A percentile compares a stretch with the other conserved stretches of the same genome.
Conservation (phyloP, 2,797 vertebrate genomes). For the Eulemur albifrons region DNA sequence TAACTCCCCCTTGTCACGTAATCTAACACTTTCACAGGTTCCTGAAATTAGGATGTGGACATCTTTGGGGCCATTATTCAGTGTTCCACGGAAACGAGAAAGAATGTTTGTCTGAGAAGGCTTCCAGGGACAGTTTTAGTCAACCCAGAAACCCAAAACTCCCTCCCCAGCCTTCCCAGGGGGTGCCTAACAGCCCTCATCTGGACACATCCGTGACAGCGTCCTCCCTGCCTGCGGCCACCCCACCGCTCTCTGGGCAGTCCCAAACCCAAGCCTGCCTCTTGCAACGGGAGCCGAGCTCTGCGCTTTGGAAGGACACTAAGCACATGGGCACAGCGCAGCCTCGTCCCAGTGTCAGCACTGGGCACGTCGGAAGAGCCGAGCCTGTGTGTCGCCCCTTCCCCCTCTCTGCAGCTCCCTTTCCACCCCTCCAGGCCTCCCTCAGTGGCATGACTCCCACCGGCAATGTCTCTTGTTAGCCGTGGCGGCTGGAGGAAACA, state of each 20-base stretch:
- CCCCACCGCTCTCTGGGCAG: neutral
- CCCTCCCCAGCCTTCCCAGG: neutral
- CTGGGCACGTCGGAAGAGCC: neutral
- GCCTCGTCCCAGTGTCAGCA: neutral
- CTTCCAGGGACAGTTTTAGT: neutral
- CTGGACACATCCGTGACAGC: neutral
- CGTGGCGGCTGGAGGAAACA: neutral
- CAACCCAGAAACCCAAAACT: neutral
- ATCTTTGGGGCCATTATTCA: neutral
- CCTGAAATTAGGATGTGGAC: neutral
- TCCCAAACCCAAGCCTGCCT: neutral
- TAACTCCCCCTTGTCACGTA: neutral
- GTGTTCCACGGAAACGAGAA: neutral
- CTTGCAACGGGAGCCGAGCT: neutral
- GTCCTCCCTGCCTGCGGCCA: neutral
- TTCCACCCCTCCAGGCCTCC: neutral
- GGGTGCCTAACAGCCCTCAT: neutral
- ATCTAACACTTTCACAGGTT: neutral
- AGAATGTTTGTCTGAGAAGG: neutral
- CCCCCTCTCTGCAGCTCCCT: neutral
- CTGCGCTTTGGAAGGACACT: neutral
- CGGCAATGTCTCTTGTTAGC: neutral
- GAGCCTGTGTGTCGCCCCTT: fast-evolving
- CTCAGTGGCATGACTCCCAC: neutral
- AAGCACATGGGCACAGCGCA: too few relatives aligned